Evolutionary conservation across 2,797 vertebrate species (phyloP), one percentile per base, ranked within the genome.

Genomic region (Takifugu rubripes): DNA sequence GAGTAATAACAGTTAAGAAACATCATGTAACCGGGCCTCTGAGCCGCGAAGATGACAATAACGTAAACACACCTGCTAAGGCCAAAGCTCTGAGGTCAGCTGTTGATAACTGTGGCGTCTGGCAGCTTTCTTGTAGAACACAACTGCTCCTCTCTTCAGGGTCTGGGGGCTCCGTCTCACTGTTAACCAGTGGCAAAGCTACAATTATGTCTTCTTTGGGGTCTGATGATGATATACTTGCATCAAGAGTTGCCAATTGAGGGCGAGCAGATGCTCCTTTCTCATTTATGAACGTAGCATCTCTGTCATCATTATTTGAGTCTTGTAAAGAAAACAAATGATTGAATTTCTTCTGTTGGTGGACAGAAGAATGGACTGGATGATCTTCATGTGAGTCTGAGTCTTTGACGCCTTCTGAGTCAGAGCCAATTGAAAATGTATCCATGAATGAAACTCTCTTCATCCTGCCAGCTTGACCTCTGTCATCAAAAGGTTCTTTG

Each of bases 381-480:
- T 70, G 50, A 0, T 62, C 61, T 51, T 72, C 65, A 25, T 9
- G 53, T 3, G 25, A 52, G 27, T 75, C 71, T 16, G 76, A 49
- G 0, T 21, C 15, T 0, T 11, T 17, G 9, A 61, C 56, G 27
- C 64, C 36, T 12, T 59, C 69, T 0, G 40, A 51, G 3, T 52
- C 66, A 31, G 68, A 77, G 5, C 24, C 26, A 16, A 63, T 53
- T 58, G 61, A 85, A 73, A 79, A 86, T 16, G 74, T 88, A 87
- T 95, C 94, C 74, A 93, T 69, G 75, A 92, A 92, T 3, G 87
- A 88, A 27, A 89, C 85, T 78, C 83, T 92, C 66, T 92, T 90
- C 47, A 78, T 85, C 50, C 65, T 90, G 5, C 77, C 61, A 5
- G 76, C 89, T 78, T 88, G 85, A 52, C 82, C 83, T 51, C 92